These are phyloP conservation scores for Lepus americanus DNA, from an alignment of 2,113 vertebrate species.

Conservation along the genomic window DNA sequence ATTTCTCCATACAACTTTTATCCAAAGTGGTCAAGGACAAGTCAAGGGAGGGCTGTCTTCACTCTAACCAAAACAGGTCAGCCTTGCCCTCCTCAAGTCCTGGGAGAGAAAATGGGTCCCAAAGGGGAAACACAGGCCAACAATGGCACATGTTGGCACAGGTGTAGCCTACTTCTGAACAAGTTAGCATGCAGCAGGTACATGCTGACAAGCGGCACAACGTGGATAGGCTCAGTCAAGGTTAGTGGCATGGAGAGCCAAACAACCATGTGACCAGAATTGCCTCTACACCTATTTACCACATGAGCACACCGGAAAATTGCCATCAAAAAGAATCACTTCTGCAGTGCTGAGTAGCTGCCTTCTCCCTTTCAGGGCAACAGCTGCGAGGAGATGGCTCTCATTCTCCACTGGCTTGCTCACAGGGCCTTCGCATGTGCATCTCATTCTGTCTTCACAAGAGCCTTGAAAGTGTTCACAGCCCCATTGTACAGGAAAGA, in stretches of 20 bases:
- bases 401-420: background rate
- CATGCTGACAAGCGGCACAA: no score
- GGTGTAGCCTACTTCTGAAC: no score
- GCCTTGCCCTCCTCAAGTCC: conserved; percentile 47
- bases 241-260: background rate
- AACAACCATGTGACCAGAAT: background rate
- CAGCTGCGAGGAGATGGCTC: background rate
- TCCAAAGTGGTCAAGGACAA: conserved; percentile 59
- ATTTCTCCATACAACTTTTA: background rate
- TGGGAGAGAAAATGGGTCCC: background rate
- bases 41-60: background rate
- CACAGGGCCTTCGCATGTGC: background rate
- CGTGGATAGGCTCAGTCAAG: background rate
- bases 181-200: no score
- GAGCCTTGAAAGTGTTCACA: background rate
- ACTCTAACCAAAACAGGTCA: background rate
- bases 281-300: background rate
- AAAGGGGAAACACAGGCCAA: background rate
- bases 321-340: background rate
- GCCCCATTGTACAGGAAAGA: background rate
- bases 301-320: background rate
- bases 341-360: background rate
- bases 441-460: background rate
- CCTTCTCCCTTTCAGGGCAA: background rate
- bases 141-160: background rate